Percentiles rank a stretch among this genome's conserved stretches.
These are phyloP conservation scores for Reinhardtius hippoglossoides DNA, from an alignment of 2,113 vertebrate species.

Conservation along the genomic window DNA sequence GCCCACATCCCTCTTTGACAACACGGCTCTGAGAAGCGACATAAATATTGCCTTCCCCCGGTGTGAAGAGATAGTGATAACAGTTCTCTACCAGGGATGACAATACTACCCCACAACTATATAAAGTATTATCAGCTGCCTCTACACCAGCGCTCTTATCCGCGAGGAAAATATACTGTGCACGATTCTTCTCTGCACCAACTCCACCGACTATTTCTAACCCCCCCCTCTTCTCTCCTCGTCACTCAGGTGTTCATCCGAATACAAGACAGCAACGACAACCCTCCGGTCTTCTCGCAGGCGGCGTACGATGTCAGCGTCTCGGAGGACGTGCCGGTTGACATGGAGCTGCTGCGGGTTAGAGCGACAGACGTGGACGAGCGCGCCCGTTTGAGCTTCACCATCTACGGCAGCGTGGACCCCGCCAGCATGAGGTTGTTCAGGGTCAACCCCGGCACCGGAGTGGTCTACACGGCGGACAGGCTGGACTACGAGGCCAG, in stretches of 20 bases:
- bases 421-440: conserved; percentile 92
- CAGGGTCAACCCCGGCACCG: conserved; percentile 89
- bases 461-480: conserved; percentile 90
- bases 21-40: not conserved
- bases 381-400: conserved; percentile 91
- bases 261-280: conserved; percentile 96
- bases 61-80: not conserved
- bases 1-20: conserved; percentile 12
- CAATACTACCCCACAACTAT: not conserved
- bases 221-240: not conserved
- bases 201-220: not conserved
- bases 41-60: not conserved
- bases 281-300: conserved; percentile 94
- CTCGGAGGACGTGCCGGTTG: conserved; percentile 90
- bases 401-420: conserved; percentile 93
- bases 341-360: conserved; percentile 90
- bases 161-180: not conserved
- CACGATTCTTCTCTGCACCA: not conserved
- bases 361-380: conserved; percentile 91
- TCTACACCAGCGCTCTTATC: not conserved
- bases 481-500: conserved; percentile 92
- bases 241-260: conserved; percentile 89
- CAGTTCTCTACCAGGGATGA: not conserved
- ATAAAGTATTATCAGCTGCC: conserved; percentile 9
- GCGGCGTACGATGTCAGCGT: conserved; percentile 89